Evolutionary conservation across 2,888 invertebrate species (phyloP), one percentile per base, ranked within the genome.

Genomic region (Arenicola marina): DNA sequence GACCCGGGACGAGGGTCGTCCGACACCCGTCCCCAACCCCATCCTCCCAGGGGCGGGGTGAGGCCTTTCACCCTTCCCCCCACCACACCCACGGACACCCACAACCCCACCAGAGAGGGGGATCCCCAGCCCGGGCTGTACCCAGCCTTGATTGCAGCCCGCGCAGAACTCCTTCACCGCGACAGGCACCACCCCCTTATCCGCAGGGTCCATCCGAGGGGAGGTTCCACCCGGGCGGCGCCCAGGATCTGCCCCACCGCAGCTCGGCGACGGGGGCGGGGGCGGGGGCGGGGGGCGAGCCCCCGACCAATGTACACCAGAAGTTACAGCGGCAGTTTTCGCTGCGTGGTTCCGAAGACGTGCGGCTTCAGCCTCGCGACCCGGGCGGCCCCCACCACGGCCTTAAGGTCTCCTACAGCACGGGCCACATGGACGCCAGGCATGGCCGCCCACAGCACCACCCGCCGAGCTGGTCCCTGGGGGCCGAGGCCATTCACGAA

Each of bases 261-360:
- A 29, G 26, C 31, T 18, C 18, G 15, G 18, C 21, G 7, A 11
- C 7, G 15, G 11, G 15, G 21, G 18, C 11, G 11, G 24, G 28
- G 11, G 46, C 7, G 44, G 29, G 31, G 29, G 28, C 26, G 3
- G n/a, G n/a, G n/a, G n/a, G n/a, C n/a, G n/a, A n/a, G n/a, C n/a
- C n/a, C n/a, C 34, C 11, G 15, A 18, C 7, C 21, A 57, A 55
- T 32, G 24, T 33, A 2, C 93, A 93, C 77, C 86, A 89, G 61
- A 92, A 92, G 81, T 85, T 93, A 34, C 90, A 89, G 69, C 86
- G 93, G 3, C 92, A 92, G 78, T 85, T 92, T 51, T 91, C 92
- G 18, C 82, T 93, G n/a, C 92, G 92, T 83, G 92, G 92, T 0
- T 86, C 86, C 26, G 89, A 89, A 71, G 93, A 93, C 84, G 90